Percentiles rank a stretch among this genome's conserved stretches.
Conservation (phyloP, 2,113 vertebrate genomes). For the Anthoscopus minutus region DNA sequence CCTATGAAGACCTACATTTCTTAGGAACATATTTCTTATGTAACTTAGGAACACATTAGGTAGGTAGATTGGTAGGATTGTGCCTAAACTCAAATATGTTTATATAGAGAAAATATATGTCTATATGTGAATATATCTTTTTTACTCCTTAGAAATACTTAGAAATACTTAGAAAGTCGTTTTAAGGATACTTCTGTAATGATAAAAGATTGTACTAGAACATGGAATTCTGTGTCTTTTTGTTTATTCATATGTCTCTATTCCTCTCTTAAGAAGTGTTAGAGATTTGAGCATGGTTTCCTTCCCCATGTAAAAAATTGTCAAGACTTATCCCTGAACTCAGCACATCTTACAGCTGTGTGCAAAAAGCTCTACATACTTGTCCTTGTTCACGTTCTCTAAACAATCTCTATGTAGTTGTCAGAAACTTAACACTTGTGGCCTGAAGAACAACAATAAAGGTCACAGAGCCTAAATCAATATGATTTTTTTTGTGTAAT, state of each 20-base stretch:
- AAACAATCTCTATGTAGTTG: background rate
- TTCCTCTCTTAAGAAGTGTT: background rate
- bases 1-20: background rate
- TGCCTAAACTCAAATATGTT: background rate
- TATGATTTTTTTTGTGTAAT: background rate
- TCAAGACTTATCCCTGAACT: background rate
- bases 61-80: accelerated
- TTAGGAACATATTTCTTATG: no score
- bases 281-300: background rate
- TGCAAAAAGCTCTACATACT: background rate
- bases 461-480: background rate
- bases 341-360: background rate
- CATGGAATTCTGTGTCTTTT: background rate
- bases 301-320: background rate
- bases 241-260: background rate
- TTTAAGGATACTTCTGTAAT: background rate
- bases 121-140: background rate
- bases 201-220: background rate
- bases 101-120: background rate
- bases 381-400: background rate
- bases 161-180: background rate
- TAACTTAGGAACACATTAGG: background rate
- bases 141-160: background rate
- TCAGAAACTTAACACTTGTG: background rate
- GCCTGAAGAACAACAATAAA: background rate